Evolutionary conservation across 1,140 invertebrate genomes (phyloP), one percentile per base, ranked within the genome.

Genomic region (Zaprionus davidi): DNA sequence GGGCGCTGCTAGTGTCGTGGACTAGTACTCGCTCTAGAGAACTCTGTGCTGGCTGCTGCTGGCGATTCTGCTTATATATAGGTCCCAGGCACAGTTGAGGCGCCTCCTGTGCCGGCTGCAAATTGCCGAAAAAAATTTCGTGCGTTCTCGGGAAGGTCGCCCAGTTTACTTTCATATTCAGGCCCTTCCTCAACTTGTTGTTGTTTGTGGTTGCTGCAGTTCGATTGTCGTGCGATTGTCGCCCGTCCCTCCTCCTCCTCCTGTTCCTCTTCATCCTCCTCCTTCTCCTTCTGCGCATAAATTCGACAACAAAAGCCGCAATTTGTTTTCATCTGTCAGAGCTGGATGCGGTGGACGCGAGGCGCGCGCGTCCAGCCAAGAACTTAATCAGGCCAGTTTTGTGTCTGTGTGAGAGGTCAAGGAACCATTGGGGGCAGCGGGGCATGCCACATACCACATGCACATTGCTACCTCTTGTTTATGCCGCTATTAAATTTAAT

Each of bases 11-110:
- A 92, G 91, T 90, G 81, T 79, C 58, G 81, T 91, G 63, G 65
- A 92, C 91, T 91, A 92, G 91, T 92, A 92, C 91, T 92, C 91
- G 91, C 88, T 91, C 79, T 72, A 90, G 85, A 92, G 81, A 87
- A 91, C 85, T 91, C 85, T 92, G 88, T 87, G 76, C 53, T 80
- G 59, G 17, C 24, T 53, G 62, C 59, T 67, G 44, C 34, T 65
- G 73, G 65, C 55, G 62, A 74, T 92, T 91, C 87, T 92, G 70
- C 71, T 46, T 56, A 90, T 92, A 90, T 92, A 92, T 92, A 90
- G 38, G 20, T 41, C 2, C 36, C 36, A 38, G n/a, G 62, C 28
- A 7, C 36, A 57, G 38, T 28, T 24, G 22, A 63, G 66, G 66
- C 66, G 66, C 67, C 67, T 70, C 46, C 68, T 34, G 55, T 44